These are phyloP conservation scores for Ctenochaetus hawaiiensis DNA, from an alignment of 2,797 vertebrate genomes.

Conservation along the genomic window DNA sequence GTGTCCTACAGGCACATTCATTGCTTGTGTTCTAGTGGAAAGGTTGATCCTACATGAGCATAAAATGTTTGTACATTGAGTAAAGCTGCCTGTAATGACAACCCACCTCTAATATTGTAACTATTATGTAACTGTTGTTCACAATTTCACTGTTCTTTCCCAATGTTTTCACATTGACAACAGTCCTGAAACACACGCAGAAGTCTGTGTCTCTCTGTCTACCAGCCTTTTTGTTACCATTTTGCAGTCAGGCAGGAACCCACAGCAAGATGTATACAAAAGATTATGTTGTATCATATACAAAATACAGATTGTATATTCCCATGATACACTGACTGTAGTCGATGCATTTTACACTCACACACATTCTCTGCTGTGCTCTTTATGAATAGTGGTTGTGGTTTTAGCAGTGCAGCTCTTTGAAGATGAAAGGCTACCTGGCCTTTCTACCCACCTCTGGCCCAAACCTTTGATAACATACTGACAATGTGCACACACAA, in stretches of 20 bases:
- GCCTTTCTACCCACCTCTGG: constrained; percentile 74
- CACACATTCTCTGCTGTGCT: constrained; percentile 50
- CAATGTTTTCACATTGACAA: not conserved
- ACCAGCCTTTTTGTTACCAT: constrained; percentile 8
- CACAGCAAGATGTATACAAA: not conserved
- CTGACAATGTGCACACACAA: constrained; percentile 30
- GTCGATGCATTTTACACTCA: constrained; percentile 38
- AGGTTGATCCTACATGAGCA: not conserved
- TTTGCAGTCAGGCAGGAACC: constrained; percentile 25
- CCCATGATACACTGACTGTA: constrained; percentile 35
- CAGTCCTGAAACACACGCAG: not conserved
- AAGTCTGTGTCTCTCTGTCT: not conserved
- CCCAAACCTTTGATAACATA: constrained; percentile 76
- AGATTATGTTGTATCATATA: constrained; percentile 29
- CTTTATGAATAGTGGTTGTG: constrained; percentile 60
- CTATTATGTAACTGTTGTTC: no score
- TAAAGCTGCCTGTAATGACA: not conserved
- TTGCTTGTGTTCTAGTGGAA: not conserved
- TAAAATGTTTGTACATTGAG: not conserved
- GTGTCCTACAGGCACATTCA: not conserved
- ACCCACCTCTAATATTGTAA: not conserved
- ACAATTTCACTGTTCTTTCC: not conserved
- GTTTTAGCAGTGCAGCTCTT: constrained; percentile 69
- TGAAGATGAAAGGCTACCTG: constrained; percentile 83
- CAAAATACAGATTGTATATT: constrained; percentile 29